These are phyloP conservation scores for Coelopa pilipes DNA, from an alignment of 2,888 invertebrate genomes.

Conservation along the genomic window DNA sequence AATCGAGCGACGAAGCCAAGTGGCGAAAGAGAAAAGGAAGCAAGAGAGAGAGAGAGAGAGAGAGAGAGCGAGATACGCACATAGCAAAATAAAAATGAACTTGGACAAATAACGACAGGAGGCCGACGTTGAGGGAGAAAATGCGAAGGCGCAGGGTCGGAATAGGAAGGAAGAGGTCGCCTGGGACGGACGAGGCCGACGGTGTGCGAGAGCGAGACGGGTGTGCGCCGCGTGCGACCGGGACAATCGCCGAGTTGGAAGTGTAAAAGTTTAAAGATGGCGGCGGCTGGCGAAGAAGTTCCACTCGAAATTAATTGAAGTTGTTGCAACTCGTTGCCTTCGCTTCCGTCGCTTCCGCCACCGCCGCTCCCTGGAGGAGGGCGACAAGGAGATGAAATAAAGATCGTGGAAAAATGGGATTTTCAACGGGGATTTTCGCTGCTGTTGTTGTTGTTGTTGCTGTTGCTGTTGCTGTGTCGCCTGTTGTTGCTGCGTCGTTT, in stretches of 20 bases:
- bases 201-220: too few relatives aligned
- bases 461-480: too few relatives aligned
- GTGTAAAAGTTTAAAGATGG: constrained; percentile 33
- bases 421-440: too few relatives aligned
- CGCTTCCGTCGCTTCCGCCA: too few relatives aligned
- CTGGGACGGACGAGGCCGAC: too few relatives aligned
- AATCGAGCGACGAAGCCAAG: background rate
- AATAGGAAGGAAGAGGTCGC: too few relatives aligned
- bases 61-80: background rate
- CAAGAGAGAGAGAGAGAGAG: background rate
- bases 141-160: too few relatives aligned
- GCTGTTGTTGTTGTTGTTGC: too few relatives aligned
- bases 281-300: constrained; percentile 3
- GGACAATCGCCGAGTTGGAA: background rate
- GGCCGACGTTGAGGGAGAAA: background rate
- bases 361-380: background rate
- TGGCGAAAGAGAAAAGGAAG: background rate
- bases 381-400: background rate
- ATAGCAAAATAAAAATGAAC: background rate
- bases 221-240: too few relatives aligned
- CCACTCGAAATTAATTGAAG: constrained; percentile 40
- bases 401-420: background rate
- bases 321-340: constrained; percentile 10
- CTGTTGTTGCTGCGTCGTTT: too few relatives aligned
- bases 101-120: background rate